Evolutionary conservation across 2,113 vertebrate genomes (phyloP).

Genomic region (Tachuris rubrigastra): DNA sequence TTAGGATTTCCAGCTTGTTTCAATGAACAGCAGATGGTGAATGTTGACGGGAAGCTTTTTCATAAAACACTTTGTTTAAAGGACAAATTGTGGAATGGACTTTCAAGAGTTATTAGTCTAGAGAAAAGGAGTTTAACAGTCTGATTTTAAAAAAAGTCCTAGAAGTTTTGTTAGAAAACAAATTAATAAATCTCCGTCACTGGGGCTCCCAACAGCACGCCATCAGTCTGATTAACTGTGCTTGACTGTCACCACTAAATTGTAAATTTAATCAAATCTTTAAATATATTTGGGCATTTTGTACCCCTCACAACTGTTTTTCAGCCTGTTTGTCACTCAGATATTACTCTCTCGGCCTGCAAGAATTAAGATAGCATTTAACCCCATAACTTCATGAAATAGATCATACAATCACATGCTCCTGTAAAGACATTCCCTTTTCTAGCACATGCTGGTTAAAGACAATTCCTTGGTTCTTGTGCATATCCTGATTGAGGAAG

Average conservation of each 20-base stretch:
- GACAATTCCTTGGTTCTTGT: background rate
- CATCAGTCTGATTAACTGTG: background rate
- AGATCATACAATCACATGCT: background rate
- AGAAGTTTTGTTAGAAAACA: background rate
- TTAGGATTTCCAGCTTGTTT: conserved; percentile 14
- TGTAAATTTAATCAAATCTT: background rate
- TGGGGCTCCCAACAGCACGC: background rate
- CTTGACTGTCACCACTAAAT: background rate
- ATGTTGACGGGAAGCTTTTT: background rate
- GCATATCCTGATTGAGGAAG: background rate
- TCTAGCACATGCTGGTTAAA: background rate
- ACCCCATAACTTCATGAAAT: background rate
- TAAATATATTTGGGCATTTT: background rate
- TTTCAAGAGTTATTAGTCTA: background rate
- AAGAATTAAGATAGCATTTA: background rate
- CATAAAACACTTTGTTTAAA: background rate
- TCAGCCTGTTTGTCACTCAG: background rate
- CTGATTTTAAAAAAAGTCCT: background rate
- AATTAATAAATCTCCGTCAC: background rate
- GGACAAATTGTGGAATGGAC: background rate
- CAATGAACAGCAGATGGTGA: conserved; percentile 18
- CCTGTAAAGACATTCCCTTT: background rate
- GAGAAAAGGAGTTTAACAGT: background rate
- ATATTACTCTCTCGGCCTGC: background rate
- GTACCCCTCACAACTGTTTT: background rate